Base-by-base conservation (phyloP, 2,797 vertebrate genomes). In the Cygnus olor region DNA sequence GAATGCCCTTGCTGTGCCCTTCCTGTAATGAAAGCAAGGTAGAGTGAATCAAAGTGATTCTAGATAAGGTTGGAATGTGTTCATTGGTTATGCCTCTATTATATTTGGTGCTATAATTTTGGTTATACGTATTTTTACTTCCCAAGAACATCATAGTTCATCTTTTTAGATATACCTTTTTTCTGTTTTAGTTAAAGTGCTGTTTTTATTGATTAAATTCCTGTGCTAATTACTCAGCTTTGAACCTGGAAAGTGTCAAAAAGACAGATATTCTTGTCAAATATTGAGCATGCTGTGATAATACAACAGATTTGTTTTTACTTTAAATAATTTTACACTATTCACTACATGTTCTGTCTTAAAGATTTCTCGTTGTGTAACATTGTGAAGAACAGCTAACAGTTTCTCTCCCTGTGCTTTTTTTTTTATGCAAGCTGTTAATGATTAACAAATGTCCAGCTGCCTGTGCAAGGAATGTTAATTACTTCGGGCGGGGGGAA, bases 201-300 rank as follows among this genome's bases (percentile, higher is more conserved):
- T 94, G 61, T 83, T 24, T 44, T 93, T 94, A 90, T 83, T 94
- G 25, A 86, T 79, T 42, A 60, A 89, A 96, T 97, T 95, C 70
- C 97, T 95, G 73, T 97, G 84, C 84, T 97, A 96, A 93, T 97
- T 97, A 97, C 96, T 98, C 97, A 81, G 94, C 95, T 94, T 96
- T 97, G 93, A 97, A 97, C 94, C 90, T 97, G 92, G 98, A 96
- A 87, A 97, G 97, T 98, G 95, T 93, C 92, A 98, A 96, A 80
- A 80, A 89, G 89, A 58, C 77, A 97, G 97, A 96, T 98, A 98
- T 98, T 98, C 96, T 92, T 90, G 96, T 91, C 53, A 92, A 97
- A 94, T 98, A 97, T 93, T 97, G 96, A 98, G 98, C 95, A 87
- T 97, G 95, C 96, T 97, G 90, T 96, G 94, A 97, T 69, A 71